A percentile compares a stretch with the other conserved stretches of the same genome.
Evolutionary conservation across 2,888 invertebrate species (phyloP).

Genomic region (Drosophila pseudotakahashii): DNA sequence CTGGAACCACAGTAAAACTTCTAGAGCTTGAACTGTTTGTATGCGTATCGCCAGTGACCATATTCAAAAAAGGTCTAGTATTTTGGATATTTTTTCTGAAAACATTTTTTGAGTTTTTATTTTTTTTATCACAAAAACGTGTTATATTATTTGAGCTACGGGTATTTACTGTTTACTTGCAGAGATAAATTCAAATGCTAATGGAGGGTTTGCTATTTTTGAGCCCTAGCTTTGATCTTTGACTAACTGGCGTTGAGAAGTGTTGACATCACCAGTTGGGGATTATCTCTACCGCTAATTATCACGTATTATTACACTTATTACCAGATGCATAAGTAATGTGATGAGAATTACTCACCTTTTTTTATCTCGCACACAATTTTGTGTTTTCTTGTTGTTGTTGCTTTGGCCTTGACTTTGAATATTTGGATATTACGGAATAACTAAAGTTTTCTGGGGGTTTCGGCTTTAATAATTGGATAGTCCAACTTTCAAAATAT

Average conservation of each 20-base stretch:
- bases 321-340: not conserved
- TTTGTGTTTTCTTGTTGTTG: not conserved
- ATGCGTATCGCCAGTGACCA: too few relatives aligned
- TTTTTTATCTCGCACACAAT: slow-evolving; percentile 16
- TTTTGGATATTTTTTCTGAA: too few relatives aligned
- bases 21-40: not conserved
- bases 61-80: too few relatives aligned
- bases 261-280: slow-evolving; percentile 18
- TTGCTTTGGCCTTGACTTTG: slow-evolving; percentile 22
- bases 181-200: too few relatives aligned
- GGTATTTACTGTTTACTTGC: not conserved
- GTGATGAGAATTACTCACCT: slow-evolving; percentile 31
- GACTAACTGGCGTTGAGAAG: not conserved
- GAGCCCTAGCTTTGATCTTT: not conserved
- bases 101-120: too few relatives aligned
- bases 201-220: not conserved
- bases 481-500: not conserved
- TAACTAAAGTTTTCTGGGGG: not conserved
- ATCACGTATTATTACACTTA: slow-evolving; percentile 11
- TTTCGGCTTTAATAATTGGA: too few relatives aligned
- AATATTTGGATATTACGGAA: not conserved
- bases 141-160: too few relatives aligned
- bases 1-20: slow-evolving; percentile 1
- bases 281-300: not conserved
- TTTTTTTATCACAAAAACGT: too few relatives aligned